Evolutionary conservation across 2,113 vertebrate genomes (phyloP).

Genomic region (Hepsetus odoe): DNA sequence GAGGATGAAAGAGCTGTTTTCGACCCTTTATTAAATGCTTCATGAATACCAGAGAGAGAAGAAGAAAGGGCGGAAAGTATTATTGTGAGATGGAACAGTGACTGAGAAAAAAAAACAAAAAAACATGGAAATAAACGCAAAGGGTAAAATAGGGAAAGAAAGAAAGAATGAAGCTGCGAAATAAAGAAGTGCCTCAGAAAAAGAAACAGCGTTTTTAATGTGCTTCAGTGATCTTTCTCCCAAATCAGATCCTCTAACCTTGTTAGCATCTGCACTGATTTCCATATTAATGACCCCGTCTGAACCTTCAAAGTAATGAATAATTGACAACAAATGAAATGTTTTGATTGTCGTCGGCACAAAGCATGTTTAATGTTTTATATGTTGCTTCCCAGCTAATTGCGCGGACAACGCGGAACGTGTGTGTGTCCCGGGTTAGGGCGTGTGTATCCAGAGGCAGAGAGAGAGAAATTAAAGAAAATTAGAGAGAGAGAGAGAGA

Average conservation of each 20-base stretch:
- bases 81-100: conserved; percentile 34
- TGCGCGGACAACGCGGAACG: conserved; percentile 94
- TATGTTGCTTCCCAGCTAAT: conserved; percentile 95
- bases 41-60: conserved; percentile 57
- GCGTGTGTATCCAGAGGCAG: conserved; percentile 86
- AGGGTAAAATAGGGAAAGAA: too few species aligned
- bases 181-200: conserved; percentile 45
- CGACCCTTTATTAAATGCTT: conserved; percentile 41
- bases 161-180: conserved; percentile 36
- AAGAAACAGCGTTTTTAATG: conserved; percentile 50
- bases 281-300: conserved; percentile 98
- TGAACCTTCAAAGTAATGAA: conserved; percentile 98
- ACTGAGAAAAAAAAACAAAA: conserved; percentile 43
- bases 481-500: conserved; percentile 65
- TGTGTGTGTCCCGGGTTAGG: conserved; percentile 86
- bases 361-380: conserved; percentile 96
- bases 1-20: conserved; percentile 43
- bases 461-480: too few species aligned
- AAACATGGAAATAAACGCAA: too few species aligned
- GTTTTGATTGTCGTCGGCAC: conserved; percentile 96
- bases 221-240: conserved; percentile 80
- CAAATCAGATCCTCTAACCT: conserved; percentile 93
- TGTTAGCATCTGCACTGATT: conserved; percentile 97
- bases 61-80: conserved; percentile 39
- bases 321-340: conserved; percentile 99